Percentiles rank a stretch among this genome's conserved stretches.
Evolutionary conservation across 1,140 invertebrate species (phyloP).

Genomic region (Drosophila pseudoobscura): DNA sequence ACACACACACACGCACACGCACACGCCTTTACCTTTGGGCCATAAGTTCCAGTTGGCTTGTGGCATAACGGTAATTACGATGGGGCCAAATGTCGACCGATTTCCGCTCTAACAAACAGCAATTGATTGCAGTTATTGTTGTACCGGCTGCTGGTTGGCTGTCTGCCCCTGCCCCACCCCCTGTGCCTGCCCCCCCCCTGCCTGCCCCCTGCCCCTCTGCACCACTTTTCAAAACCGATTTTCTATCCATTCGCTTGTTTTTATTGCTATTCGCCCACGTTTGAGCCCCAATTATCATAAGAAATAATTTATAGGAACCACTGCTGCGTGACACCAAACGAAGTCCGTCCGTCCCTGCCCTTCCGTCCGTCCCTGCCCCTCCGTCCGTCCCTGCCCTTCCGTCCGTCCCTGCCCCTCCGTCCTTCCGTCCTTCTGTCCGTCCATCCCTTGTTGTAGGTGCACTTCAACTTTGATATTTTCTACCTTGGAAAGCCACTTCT

Average conservation of each 20-base stretch:
- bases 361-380: too few relatives aligned
- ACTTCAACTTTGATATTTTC: constrained; percentile 78
- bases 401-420: too few relatives aligned
- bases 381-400: too few relatives aligned
- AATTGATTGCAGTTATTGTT: constrained; percentile 74
- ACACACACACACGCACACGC: background rate
- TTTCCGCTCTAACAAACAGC: constrained; percentile 73
- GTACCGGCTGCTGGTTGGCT: too few relatives aligned
- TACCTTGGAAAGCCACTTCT: constrained; percentile 63
- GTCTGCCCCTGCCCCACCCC: background rate
- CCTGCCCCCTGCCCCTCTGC: background rate
- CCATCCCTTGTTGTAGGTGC: background rate
- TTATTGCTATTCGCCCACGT: constrained; percentile 45
- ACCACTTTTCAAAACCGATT: background rate
- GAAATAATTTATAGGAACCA: constrained; percentile 71
- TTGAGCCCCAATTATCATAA: constrained; percentile 71
- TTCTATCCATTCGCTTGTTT: constrained; percentile 24
- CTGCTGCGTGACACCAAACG: constrained; percentile 60
- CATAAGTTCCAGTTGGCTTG: constrained; percentile 51
- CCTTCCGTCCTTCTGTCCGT: too few relatives aligned
- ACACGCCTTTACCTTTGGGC: constrained; percentile 34
- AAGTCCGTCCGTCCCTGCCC: background rate
- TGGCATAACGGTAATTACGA: constrained; percentile 68
- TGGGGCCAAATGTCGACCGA: constrained; percentile 63
- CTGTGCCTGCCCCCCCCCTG: background rate